Evolutionary conservation across 2,888 invertebrate genomes (phyloP).

Genomic region (Cacoxenus indagator): DNA sequence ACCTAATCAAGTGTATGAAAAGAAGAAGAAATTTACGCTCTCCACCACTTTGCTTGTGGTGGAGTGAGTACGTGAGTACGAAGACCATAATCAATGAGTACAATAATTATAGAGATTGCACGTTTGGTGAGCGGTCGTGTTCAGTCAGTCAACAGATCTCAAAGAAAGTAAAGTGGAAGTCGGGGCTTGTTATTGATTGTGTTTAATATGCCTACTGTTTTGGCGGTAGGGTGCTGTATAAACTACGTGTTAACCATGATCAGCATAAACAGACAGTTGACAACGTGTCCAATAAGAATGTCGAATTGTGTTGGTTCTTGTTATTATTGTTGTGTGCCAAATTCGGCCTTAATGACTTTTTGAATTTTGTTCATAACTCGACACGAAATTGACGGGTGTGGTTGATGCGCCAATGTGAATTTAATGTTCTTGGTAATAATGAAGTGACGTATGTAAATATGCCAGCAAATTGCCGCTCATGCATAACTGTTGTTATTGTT

Average conservation of each 20-base stretch:
- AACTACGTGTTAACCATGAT: too few relatives aligned
- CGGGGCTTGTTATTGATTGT: too few relatives aligned
- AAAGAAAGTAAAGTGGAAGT: background rate
- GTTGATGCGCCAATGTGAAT: slow-evolving; percentile 11
- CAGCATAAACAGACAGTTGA: background rate
- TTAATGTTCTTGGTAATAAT: slow-evolving; percentile 12
- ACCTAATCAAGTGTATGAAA: too few relatives aligned
- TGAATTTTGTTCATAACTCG: slow-evolving; percentile 24
- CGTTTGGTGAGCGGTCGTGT: too few relatives aligned
- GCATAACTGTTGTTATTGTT: slow-evolving; percentile 7
- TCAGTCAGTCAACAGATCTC: too few relatives aligned
- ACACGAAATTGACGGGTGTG: slow-evolving; percentile 39
- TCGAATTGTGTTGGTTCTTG: background rate
- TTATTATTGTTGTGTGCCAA: background rate
- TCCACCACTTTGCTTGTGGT: too few relatives aligned
- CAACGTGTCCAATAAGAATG: background rate
- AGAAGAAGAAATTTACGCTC: too few relatives aligned
- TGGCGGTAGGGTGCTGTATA: too few relatives aligned
- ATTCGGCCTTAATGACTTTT: background rate
- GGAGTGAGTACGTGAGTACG: too few relatives aligned
- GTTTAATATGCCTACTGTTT: too few relatives aligned
- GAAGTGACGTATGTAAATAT: background rate
- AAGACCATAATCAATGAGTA: too few relatives aligned
- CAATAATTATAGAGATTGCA: too few relatives aligned
- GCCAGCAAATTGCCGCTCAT: background rate